phyloP scores from a whole-genome alignment of 92 coral and sea anemone genomes.

The Zoanthus solanderi region DNA sequence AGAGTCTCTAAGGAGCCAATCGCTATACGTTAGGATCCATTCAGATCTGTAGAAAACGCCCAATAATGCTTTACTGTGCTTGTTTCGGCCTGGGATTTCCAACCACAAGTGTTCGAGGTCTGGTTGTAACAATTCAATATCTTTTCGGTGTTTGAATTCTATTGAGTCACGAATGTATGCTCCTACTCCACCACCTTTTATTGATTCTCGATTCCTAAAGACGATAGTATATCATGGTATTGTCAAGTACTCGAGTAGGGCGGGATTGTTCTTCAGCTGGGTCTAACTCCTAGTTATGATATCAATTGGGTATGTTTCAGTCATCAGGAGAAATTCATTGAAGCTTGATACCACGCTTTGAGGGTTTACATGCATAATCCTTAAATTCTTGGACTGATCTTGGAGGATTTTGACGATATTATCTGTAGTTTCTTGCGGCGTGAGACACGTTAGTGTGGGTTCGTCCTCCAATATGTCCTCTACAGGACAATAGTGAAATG shows the following conservation, averaged over 20 bases:
- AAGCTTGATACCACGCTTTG: constrained; percentile 5
- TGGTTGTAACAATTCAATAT: not conserved
- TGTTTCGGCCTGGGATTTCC: constrained; percentile 17
- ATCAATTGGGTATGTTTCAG: constrained; percentile 24
- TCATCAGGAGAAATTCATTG: not conserved
- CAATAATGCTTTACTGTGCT: constrained; percentile 45
- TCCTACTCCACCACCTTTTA: constrained; percentile 35
- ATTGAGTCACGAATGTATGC: constrained; percentile 37
- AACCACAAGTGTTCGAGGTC: constrained; percentile 64
- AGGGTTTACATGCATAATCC: constrained; percentile 8
- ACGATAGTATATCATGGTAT: constrained; percentile 45
- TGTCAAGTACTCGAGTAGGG: constrained; percentile 40
- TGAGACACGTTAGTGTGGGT: constrained; percentile 42
- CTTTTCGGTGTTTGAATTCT: constrained; percentile 55
- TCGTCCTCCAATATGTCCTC: constrained; percentile 48
- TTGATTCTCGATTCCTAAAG: constrained; percentile 60
- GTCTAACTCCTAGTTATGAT: constrained; percentile 28
- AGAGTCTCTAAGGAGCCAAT: constrained; percentile 26
- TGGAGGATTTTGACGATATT: constrained; percentile 29
- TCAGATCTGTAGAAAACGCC: constrained; percentile 55
- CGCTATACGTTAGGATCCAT: constrained; percentile 35
- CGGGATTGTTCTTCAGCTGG: constrained; percentile 32
- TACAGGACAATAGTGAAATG: constrained; percentile 40
- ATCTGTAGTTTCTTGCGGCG: constrained; percentile 37
- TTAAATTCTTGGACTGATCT: not conserved